phyloP scores from a whole-genome alignment of 1,140 invertebrate species.

The Linepithema humile region DNA sequence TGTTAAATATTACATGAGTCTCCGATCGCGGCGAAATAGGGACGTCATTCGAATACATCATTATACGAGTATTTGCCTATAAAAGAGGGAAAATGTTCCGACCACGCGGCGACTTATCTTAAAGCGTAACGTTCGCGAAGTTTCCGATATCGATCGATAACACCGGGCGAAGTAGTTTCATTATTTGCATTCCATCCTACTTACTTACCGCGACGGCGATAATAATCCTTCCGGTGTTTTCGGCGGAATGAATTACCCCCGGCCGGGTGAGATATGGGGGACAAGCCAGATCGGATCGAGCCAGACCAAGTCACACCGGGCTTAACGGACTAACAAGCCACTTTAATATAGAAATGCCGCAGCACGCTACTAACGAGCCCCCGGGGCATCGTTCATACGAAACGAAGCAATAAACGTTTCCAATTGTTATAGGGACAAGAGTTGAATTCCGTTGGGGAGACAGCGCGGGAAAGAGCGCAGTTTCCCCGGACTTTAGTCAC shows the following conservation, averaged over 20 bases:
- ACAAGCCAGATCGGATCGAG: conserved; percentile 35
- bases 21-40: neutral
- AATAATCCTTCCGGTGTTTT: conserved; percentile 49
- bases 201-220: neutral
- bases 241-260: conserved; percentile 28
- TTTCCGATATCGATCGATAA: conserved; percentile 6
- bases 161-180: neutral
- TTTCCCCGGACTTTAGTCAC: conserved; percentile 22
- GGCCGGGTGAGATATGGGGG: neutral
- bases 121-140: neutral
- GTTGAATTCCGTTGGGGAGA: conserved; percentile 18
- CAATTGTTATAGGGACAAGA: conserved; percentile 58
- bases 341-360: conserved; percentile 54
- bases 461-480: neutral
- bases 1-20: conserved; percentile 9
- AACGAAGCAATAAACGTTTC: conserved; percentile 65
- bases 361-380: conserved; percentile 56
- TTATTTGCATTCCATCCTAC: conserved; percentile 1
- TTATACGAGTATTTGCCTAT: neutral
- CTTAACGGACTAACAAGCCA: conserved; percentile 56
- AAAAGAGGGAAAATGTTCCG: neutral
- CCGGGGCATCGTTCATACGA: conserved; percentile 42
- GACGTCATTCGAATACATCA: neutral
- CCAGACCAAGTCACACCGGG: conserved; percentile 32
- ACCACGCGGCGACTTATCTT: neutral